Conservation (phyloP, 1,140 invertebrate genomes). For the Archegozetes longisetosus region DNA sequence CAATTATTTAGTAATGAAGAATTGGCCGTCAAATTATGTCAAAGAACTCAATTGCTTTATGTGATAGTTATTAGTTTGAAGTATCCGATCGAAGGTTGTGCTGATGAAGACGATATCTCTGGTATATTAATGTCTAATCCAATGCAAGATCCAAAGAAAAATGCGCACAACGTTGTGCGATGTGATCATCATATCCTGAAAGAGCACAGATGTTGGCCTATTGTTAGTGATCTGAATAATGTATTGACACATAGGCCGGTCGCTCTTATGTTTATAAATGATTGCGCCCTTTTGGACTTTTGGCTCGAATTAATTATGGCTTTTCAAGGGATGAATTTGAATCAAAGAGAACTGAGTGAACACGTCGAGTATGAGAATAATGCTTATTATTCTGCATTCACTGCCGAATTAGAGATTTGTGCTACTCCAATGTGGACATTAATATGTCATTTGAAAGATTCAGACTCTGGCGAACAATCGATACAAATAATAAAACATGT, state of each 20-base stretch:
- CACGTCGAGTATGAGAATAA: conserved; percentile 95
- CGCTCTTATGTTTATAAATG: conserved; percentile 69
- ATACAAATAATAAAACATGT: conserved; percentile 54
- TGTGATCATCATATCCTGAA: conserved; percentile 81
- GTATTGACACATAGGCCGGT: conserved; percentile 83
- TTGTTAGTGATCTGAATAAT: conserved; percentile 92
- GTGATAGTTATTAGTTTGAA: conserved; percentile 86
- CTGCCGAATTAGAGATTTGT: conserved; percentile 84
- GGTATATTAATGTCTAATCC: neutral
- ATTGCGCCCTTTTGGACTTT: conserved; percentile 68
- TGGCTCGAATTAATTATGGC: conserved; percentile 86
- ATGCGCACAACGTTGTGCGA: conserved; percentile 55
- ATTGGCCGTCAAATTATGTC: conserved; percentile 71
- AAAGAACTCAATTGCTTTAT: conserved; percentile 70
- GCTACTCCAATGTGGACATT: conserved; percentile 95
- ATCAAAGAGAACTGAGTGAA: conserved; percentile 65
- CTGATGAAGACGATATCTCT: neutral
- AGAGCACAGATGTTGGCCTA: conserved; percentile 93
- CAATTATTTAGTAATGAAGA: conserved; percentile 87
- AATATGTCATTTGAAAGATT: conserved; percentile 62
- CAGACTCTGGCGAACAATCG: conserved; percentile 44
- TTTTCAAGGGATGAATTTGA: conserved; percentile 95
- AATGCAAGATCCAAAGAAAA: conserved; percentile 15
- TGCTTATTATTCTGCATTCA: conserved; percentile 91
- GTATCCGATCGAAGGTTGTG: conserved; percentile 54